Percentiles rank a stretch among this genome's conserved stretches.
Conservation (phyloP, 2,113 vertebrate genomes). For the Oenanthe melanoleuca region DNA sequence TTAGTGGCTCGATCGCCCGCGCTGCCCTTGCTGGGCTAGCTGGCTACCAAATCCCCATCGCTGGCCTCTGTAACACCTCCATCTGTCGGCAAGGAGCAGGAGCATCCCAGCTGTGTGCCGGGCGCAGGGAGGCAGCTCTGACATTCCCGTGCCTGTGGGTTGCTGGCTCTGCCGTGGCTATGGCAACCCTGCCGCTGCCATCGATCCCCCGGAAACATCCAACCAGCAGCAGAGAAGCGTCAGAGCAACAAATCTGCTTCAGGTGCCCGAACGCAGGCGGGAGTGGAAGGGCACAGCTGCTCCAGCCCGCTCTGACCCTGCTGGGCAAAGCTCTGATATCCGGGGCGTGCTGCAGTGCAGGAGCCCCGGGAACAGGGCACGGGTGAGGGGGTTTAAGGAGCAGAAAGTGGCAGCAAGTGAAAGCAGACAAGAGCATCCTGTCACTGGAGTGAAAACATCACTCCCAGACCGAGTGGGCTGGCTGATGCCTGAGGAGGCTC, state of each 20-base stretch:
- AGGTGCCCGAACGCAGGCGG: neutral
- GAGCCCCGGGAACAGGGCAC: neutral
- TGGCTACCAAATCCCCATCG: neutral
- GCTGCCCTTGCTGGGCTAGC: neutral
- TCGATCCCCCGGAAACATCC: neutral
- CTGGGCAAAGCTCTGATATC: neutral
- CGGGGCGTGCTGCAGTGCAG: neutral
- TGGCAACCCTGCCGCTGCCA: constrained; percentile 54
- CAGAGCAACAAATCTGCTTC: neutral
- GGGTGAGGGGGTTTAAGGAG: neutral
- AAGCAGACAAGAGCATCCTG: neutral
- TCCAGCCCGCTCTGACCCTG: neutral
- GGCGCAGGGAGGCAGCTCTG: neutral
- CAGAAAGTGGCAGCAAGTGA: neutral
- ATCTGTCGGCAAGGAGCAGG: constrained; percentile 46
- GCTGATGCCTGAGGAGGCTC: neutral
- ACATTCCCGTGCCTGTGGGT: neutral
- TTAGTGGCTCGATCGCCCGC: accelerated
- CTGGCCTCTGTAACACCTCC: constrained; percentile 15
- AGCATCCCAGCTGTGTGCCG: neutral
- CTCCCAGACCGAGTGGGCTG: neutral
- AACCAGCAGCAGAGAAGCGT: neutral
- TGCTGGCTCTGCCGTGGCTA: constrained; percentile 49
- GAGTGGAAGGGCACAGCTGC: neutral
- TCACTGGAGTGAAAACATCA: neutral